phyloP scores from a whole-genome alignment of 2,797 vertebrate species.

The Limosa lapponica region DNA sequence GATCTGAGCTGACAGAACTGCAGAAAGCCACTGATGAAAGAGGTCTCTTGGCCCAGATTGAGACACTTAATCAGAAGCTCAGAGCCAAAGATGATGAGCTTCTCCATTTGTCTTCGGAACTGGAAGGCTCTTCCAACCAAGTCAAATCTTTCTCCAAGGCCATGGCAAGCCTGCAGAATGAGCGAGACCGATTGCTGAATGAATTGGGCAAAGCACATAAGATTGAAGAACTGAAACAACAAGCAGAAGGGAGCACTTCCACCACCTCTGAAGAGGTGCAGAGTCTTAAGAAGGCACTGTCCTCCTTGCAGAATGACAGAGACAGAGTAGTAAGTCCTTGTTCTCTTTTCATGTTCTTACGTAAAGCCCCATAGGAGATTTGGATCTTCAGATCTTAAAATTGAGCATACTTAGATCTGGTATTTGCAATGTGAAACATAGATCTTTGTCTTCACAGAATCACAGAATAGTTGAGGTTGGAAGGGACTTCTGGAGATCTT shows the following conservation, averaged over 20 bases:
- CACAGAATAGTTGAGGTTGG: neutral
- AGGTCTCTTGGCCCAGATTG: slow-evolving; percentile 43
- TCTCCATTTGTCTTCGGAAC: slow-evolving; percentile 63
- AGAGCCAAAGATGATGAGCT: slow-evolving; percentile 73
- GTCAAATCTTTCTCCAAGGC: slow-evolving; percentile 77
- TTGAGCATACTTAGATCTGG: neutral
- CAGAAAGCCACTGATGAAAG: slow-evolving; percentile 30
- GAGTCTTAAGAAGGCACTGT: slow-evolving; percentile 91
- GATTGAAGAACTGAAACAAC: slow-evolving; percentile 62
- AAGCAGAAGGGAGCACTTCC: slow-evolving; percentile 42
- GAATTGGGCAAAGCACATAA: slow-evolving; percentile 52
- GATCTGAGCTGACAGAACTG: slow-evolving; percentile 49
- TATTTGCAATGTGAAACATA: neutral
- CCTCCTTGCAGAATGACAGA: slow-evolving; percentile 92
- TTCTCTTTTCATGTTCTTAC: neutral
- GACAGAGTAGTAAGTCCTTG: slow-evolving; percentile 88
- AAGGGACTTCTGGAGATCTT: neutral
- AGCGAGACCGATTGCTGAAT: slow-evolving; percentile 75
- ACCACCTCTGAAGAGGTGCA: slow-evolving; percentile 82
- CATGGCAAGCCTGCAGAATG: slow-evolving; percentile 82
- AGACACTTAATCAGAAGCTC: slow-evolving; percentile 69
- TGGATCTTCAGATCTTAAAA: neutral
- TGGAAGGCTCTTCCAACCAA: slow-evolving; percentile 79
- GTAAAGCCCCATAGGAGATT: neutral
- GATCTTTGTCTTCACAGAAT: neutral